Conservation (phyloP, 2,797 vertebrate genomes). For the Vipera ursinii region DNA sequence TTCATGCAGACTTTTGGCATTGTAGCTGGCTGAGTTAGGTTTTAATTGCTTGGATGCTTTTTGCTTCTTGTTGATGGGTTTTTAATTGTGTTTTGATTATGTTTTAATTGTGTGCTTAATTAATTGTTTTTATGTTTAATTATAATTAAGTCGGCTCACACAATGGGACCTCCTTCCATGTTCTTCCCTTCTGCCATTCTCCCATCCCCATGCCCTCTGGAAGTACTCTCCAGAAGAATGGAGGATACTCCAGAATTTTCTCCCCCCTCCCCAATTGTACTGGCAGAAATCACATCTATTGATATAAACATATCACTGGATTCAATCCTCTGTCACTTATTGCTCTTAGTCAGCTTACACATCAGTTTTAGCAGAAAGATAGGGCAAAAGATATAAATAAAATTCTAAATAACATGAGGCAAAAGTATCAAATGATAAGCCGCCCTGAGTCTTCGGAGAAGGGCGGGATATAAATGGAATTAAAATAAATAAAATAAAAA, state of each 20-base stretch:
- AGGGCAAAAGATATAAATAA: neutral
- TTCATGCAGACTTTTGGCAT: neutral
- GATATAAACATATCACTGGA: neutral
- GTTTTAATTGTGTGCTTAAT: neutral
- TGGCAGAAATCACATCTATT: neutral
- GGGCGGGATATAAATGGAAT: no score
- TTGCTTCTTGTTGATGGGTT: neutral
- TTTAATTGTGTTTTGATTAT: neutral
- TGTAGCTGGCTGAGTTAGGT: neutral
- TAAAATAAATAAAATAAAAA: no score
- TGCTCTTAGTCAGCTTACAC: neutral
- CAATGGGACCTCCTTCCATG: neutral
- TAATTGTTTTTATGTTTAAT: neutral
- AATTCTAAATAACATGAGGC: neutral
- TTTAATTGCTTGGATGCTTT: neutral
- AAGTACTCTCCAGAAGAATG: neutral
- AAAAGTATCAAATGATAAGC: neutral
- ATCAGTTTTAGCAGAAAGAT: neutral
- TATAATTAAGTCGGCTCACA: neutral
- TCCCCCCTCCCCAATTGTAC: neutral
- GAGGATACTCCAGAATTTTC: neutral
- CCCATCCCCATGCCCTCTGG: neutral
- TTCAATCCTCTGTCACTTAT: neutral
- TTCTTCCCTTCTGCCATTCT: neutral
- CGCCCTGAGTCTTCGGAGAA: no score